Evolutionary conservation across 2,888 invertebrate genomes (phyloP).

Genomic region (Drosophila nr. perissopoda): DNA sequence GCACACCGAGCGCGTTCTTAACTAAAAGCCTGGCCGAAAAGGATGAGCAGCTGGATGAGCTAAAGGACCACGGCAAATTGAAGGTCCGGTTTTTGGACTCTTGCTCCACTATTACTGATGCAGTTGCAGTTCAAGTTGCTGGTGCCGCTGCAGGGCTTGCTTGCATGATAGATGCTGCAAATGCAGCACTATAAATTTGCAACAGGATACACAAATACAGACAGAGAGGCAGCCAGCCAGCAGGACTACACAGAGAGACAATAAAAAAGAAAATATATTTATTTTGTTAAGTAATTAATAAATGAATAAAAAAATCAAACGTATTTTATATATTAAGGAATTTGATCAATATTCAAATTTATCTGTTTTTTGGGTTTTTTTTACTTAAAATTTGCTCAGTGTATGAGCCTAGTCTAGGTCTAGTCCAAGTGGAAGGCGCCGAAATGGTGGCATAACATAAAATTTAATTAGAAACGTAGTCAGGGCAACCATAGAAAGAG

Average conservation of each 20-base stretch:
- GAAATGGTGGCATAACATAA: conserved; percentile 81
- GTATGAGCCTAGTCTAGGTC: conserved; percentile 6
- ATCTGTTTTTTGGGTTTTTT: not conserved
- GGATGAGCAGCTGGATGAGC: conserved; percentile 36
- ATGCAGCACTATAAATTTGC: conserved; percentile 70
- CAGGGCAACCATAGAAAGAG: conserved; percentile 39
- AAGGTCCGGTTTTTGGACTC: conserved; percentile 16
- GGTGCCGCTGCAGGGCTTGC: not conserved
- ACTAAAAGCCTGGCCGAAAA: conserved; percentile 62
- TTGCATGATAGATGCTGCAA: conserved; percentile 62
- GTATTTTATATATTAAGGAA: not conserved
- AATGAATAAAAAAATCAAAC: not conserved
- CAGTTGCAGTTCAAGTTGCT: not conserved
- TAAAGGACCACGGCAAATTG: conserved; percentile 30
- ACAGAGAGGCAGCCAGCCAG: not conserved
- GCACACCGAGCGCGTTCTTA: conserved; percentile 80
- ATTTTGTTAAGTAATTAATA: not conserved
- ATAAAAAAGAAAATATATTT: not conserved
- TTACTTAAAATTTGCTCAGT: not conserved
- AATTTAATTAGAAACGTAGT: conserved; percentile 80
- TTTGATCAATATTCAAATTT: not conserved
- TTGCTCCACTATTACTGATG: conserved; percentile 2
- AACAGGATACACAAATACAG: conserved; percentile 16
- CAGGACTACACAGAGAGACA: not conserved
- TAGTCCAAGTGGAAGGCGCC: conserved; percentile 57